A percentile compares a stretch with the other conserved stretches of the same genome.
phyloP scores from a whole-genome alignment of 1,140 invertebrate genomes.

The Adelges cooleyi region DNA sequence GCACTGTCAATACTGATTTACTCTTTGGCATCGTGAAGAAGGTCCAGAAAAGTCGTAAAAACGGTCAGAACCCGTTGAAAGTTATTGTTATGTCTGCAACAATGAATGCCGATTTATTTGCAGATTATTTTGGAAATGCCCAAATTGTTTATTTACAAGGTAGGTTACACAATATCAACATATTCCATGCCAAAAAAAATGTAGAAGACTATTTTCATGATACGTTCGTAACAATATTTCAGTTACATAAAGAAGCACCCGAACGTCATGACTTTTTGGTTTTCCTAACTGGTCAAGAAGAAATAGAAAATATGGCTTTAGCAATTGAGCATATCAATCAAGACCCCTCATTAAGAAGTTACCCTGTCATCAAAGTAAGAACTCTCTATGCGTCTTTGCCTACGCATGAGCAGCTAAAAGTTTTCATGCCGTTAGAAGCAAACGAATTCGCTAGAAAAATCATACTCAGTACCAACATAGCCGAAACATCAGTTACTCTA shows the following conservation, averaged over 20 bases:
- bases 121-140: conserved; percentile 76
- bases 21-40: conserved; percentile 72
- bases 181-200: conserved; percentile 56
- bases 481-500: conserved; percentile 95
- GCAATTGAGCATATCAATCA: conserved; percentile 44
- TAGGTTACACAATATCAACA: conserved; percentile 69
- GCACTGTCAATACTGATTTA: conserved; percentile 90
- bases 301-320: conserved; percentile 80
- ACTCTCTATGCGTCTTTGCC: conserved; percentile 75
- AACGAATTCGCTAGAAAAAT: conserved; percentile 62
- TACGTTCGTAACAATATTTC: conserved; percentile 75
- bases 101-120: conserved; percentile 89
- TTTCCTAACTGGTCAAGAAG: conserved; percentile 97
- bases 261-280: conserved; percentile 79
- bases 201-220: conserved; percentile 77
- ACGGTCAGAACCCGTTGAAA: conserved; percentile 51
- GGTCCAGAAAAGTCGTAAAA: conserved; percentile 59
- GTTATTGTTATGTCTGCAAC: conserved; percentile 88
- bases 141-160: conserved; percentile 83
- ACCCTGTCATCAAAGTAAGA: conserved; percentile 33
- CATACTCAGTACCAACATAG: conserved; percentile 93
- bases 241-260: conserved; percentile 75
- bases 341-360: conserved; percentile 33
- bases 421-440: conserved; percentile 53
- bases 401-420: conserved; percentile 61